Base-by-base conservation (phyloP, 1,140 invertebrate species). In the Brachionus manjavacas region DNA sequence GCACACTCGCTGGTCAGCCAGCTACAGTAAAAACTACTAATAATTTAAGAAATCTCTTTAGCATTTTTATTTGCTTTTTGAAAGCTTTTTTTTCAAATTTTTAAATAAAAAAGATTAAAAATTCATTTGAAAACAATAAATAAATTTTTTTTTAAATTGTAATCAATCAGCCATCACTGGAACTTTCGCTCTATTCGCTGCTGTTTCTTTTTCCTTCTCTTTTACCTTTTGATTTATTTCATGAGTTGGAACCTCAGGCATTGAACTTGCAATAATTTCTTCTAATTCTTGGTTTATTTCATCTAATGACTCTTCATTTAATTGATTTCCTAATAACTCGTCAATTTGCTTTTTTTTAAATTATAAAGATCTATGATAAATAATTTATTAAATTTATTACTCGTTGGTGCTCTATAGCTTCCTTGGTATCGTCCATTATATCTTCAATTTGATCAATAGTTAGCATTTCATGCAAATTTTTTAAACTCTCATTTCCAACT, bases 361-460 rank as follows among this genome's bases (percentile, higher is more conserved):
- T 8, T 64, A 9, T 14, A 43, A 81, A 31, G 6, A 35, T 35
- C 31, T 35, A 6, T 35, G 31, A 35, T 35, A 35, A 7, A 35
- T n/a, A 35, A 35, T 7, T 35, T 35, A 35, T 6, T 6, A 31
- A 35, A 35, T 35, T 35, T 43, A 55, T 25, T 70, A 83, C 83
- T 35, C 60, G 49, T 60, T 84, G 83, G 25, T 74, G 60, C 28
- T 84, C 83, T 20, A 78, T 66, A 25, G 66, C 41, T 43, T 84
- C 83, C 12, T 16, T 68, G 1, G 70, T 55, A 78, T 84, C 83
- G 9, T 72, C 83, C 83, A 84, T 72, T 23, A 72, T 70, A 7
- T 84, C 28, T 60, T 84, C 83, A 23, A 84, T 78, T 55, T 84
- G 55, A 43, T 84, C 83, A 23, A 84, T 55, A 14, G 41, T 76